These are phyloP conservation scores for Physocephala rufipes DNA, from an alignment of 2,888 invertebrate genomes.

Conservation along the genomic window DNA sequence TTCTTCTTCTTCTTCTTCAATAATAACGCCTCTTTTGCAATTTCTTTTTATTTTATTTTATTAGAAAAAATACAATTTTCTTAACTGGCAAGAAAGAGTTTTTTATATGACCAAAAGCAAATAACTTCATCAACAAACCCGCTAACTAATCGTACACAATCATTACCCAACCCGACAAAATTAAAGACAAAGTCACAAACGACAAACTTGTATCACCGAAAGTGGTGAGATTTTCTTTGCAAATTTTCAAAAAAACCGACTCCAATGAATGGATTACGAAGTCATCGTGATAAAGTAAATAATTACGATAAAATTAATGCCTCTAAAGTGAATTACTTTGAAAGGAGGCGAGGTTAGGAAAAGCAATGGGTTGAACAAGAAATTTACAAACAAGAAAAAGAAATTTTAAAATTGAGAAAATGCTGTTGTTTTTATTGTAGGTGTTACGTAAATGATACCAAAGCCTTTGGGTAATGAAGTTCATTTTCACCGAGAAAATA, in stretches of 20 bases:
- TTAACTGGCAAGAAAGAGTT: constrained; percentile 8
- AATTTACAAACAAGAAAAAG: no score
- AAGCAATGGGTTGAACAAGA: no score
- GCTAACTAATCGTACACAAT: no score
- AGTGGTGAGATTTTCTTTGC: background rate
- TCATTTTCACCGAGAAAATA: no score
- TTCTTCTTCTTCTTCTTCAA: constrained; percentile 39
- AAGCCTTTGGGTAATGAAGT: no score
- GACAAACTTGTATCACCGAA: background rate
- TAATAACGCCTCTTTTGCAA: no score
- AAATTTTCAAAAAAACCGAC: background rate
- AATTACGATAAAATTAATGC: no score
- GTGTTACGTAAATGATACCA: no score
- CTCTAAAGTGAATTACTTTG: no score
- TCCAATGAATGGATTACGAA: constrained; percentile 27
- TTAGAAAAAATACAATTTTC: constrained; percentile 59
- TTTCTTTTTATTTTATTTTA: constrained; percentile 57
- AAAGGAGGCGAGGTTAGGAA: background rate
- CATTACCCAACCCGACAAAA: no score
- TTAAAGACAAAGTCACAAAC: background rate
- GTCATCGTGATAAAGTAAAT: constrained; percentile 9
- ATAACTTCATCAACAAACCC: constrained; percentile 21
- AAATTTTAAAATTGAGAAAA: no score
- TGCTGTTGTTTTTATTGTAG: no score
- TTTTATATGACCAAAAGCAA: constrained; percentile 17